These are phyloP conservation scores for Drosophila hamatofila DNA, from an alignment of 2,888 invertebrate genomes.

Conservation along the genomic window DNA sequence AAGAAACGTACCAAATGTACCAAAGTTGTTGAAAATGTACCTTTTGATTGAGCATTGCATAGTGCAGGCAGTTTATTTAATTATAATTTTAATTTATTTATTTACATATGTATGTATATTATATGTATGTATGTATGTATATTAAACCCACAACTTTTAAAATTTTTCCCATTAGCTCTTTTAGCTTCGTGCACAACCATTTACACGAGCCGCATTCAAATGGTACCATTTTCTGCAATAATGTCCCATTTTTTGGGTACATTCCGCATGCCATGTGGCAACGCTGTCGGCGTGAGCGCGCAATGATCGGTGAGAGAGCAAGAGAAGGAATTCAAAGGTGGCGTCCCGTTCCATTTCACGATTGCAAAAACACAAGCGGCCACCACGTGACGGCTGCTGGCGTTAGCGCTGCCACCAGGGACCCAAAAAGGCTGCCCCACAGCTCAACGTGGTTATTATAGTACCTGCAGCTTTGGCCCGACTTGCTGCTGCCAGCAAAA, in stretches of 20 bases:
- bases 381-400: conserved; percentile 38
- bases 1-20: conserved; percentile 4
- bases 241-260: background rate
- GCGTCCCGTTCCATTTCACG: conserved; percentile 31
- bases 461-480: conserved; percentile 63
- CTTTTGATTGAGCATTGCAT: background rate
- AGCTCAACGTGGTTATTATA: conserved; percentile 16
- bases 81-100: too few species aligned
- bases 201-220: background rate
- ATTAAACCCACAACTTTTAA: too few species aligned
- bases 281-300: background rate
- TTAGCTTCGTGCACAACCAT: too few species aligned
- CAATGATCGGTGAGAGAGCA: conserved; percentile 23
- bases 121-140: too few species aligned
- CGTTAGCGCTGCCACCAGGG: conserved; percentile 27
- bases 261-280: background rate
- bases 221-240: background rate
- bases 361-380: conserved; percentile 51
- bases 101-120: too few species aligned
- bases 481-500: conserved; percentile 35
- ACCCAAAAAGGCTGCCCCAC: conserved; percentile 15
- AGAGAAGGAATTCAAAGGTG: conserved; percentile 28
- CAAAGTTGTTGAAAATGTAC: background rate
- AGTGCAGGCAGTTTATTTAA: background rate
- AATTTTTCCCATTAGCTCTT: too few species aligned